A percentile compares a stretch with the other conserved stretches of the same genome.
Evolutionary conservation across 2,113 vertebrate species (phyloP).

Genomic region (Clarias macrocephalus): DNA sequence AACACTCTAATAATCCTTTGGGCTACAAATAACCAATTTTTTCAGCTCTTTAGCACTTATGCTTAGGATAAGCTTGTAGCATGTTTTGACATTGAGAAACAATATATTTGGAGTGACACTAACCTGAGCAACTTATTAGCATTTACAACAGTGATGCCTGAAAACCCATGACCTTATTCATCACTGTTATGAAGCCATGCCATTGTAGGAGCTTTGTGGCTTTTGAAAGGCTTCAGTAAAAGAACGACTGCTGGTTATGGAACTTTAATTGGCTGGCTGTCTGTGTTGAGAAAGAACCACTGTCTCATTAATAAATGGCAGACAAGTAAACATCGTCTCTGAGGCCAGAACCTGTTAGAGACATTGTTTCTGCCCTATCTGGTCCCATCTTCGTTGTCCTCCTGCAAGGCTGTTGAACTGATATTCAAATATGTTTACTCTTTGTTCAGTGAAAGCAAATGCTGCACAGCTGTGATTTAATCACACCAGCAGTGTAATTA

Average conservation of each 20-base stretch:
- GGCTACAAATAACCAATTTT: constrained; percentile 59
- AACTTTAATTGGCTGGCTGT: constrained; percentile 77
- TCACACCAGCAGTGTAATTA: constrained; percentile 33
- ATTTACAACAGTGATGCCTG: constrained; percentile 56
- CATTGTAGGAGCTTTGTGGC: constrained; percentile 62
- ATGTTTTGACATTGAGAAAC: constrained; percentile 53
- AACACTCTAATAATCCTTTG: constrained; percentile 29
- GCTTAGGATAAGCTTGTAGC: constrained; percentile 48
- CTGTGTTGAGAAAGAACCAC: constrained; percentile 61
- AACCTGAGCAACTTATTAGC: constrained; percentile 56
- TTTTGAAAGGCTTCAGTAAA: constrained; percentile 66
- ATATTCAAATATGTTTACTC: constrained; percentile 42
- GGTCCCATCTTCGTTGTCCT: neutral
- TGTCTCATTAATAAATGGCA: constrained; percentile 75
- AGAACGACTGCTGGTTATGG: constrained; percentile 63
- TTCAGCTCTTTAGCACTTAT: constrained; percentile 45
- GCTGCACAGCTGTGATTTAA: constrained; percentile 41
- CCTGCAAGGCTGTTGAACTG: constrained; percentile 9
- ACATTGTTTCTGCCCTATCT: constrained; percentile 49
- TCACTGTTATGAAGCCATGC: constrained; percentile 74
- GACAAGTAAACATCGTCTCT: constrained; percentile 65
- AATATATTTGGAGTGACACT: constrained; percentile 39
- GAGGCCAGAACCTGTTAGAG: constrained; percentile 67
- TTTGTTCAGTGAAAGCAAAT: constrained; percentile 40
- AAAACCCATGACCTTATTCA: constrained; percentile 64